Base-by-base conservation (phyloP, 2,113 vertebrate species). In the Misgurnus mizolepis region DNA sequence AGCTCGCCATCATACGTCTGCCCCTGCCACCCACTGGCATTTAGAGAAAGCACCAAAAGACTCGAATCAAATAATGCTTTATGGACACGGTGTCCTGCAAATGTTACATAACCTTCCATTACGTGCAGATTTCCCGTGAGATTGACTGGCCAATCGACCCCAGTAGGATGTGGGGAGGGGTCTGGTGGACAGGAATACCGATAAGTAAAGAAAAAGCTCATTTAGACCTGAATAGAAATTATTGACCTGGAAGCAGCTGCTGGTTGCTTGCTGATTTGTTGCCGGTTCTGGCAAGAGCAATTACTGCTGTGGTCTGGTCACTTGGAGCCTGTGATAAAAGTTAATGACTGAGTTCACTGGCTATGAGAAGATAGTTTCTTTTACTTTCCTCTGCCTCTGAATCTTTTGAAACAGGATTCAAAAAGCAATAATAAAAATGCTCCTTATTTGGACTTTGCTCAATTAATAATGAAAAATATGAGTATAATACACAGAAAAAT, bases 121-220 rank as follows among this genome's bases (percentile, higher is more conserved):
- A 87, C 71, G 60, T 53, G 58, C 82, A 84, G 73, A 81, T 83
- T 83, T 82, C 85, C 76, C 55, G 60, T 55, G 68, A 84, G 72
- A 85, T 82, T 66, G 85, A 86, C 82, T 80, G 75, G 84, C 84
- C 82, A 71, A 89, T 87, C 88, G 85, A 89, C 87, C 82, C 75
- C 77, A 80, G 83, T 66, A 80, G 86, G 85, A 84, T 85, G 81
- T 81, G 80, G 78, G 73, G 53, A 67, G 72, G 86, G 80, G 74
- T 71, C 10, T 69, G 73, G 53, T 45, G 56, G 74, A 84, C 77
- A 82, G 77, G 83, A 88, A 88, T 87, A 85, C 84, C 84, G 50
- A 81, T 84, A 88, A 80, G 84, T 80, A 72, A 85, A 85, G 80
- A 82, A 86, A 88, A 86, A 86, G 84, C 86, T 86, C 84, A 88